A percentile compares a stretch with the other conserved stretches of the same genome.
These are phyloP conservation scores for Stigmatopora nigra DNA, from an alignment of 2,113 vertebrate genomes.

Conservation along the genomic window DNA sequence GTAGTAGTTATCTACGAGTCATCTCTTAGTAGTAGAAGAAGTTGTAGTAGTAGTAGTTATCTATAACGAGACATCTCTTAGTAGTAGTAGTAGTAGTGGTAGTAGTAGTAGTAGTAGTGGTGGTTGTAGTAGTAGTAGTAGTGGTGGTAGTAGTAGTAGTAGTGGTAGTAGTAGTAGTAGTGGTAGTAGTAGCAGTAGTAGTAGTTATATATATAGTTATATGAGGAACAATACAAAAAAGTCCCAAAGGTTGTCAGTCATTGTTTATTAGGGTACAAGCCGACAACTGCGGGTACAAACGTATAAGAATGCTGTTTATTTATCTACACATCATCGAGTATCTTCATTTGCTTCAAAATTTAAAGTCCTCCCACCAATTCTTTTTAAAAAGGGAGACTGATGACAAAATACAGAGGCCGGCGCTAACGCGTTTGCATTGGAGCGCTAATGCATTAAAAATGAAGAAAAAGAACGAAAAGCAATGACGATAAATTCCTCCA, in stretches of 20 bases:
- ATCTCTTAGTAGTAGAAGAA: too few species aligned
- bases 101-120: too few species aligned
- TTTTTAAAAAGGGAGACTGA: not conserved
- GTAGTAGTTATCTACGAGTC: too few species aligned
- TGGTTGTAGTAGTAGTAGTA: too few species aligned
- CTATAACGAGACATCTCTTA: too few species aligned
- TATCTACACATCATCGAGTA: not conserved
- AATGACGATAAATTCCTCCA: not conserved
- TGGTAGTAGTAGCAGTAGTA: too few species aligned
- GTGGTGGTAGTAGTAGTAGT: too few species aligned
- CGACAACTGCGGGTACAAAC: constrained; percentile 1
- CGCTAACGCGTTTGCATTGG: not conserved
- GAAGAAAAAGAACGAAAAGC: not conserved
- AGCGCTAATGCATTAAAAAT: not conserved
- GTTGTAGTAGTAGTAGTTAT: too few species aligned
- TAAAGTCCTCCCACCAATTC: not conserved
- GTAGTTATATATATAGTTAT: not conserved
- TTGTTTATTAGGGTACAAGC: not conserved
- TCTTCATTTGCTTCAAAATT: not conserved
- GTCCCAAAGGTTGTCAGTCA: not conserved
- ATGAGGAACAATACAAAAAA: not conserved
- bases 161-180: too few species aligned
- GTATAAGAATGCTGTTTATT: not conserved
- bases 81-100: too few species aligned
- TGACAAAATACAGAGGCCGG: not conserved